Percentiles rank a stretch among this genome's conserved stretches.
Evolutionary conservation across 2,888 invertebrate species (phyloP).

Genomic region (Vanessa cardui): DNA sequence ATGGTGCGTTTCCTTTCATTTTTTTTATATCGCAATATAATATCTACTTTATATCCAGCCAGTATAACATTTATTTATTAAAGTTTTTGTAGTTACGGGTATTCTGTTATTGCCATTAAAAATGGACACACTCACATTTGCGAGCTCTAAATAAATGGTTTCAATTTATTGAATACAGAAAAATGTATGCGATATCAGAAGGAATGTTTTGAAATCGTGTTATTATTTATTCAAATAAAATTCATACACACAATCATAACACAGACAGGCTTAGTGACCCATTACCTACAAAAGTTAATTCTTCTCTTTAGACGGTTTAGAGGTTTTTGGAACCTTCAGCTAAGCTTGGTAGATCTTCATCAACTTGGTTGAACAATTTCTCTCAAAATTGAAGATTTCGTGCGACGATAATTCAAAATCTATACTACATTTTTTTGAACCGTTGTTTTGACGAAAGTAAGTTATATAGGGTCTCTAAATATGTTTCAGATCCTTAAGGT

Average conservation of each 20-base stretch:
- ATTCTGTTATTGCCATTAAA: conserved; percentile 32
- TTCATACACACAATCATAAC: neutral
- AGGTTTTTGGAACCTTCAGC: too few relatives aligned
- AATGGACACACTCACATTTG: conserved; percentile 33
- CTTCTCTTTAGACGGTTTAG: too few relatives aligned
- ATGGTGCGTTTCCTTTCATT: neutral
- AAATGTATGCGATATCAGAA: conserved; percentile 33
- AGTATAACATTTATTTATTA: conserved; percentile 29
- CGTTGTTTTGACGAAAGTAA: too few relatives aligned
- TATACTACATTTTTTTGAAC: too few relatives aligned
- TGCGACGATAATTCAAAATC: too few relatives aligned
- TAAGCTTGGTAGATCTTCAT: too few relatives aligned
- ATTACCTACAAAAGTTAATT: too few relatives aligned
- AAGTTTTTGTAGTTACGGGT: conserved; percentile 23
- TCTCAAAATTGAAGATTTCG: too few relatives aligned
- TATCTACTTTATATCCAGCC: conserved; percentile 19
- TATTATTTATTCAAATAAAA: conserved; percentile 18
- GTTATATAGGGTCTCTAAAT: too few relatives aligned
- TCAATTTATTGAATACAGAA: conserved; percentile 35
- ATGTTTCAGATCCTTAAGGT: too few relatives aligned
- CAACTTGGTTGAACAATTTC: too few relatives aligned
- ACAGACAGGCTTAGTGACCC: too few relatives aligned
- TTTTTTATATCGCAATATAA: neutral
- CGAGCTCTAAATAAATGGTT: conserved; percentile 34
- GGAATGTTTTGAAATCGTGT: conserved; percentile 26